Evolutionary conservation across 2,797 vertebrate genomes (phyloP), one percentile per base, ranked within the genome.

Genomic region (Acestrorhynchus altus): DNA sequence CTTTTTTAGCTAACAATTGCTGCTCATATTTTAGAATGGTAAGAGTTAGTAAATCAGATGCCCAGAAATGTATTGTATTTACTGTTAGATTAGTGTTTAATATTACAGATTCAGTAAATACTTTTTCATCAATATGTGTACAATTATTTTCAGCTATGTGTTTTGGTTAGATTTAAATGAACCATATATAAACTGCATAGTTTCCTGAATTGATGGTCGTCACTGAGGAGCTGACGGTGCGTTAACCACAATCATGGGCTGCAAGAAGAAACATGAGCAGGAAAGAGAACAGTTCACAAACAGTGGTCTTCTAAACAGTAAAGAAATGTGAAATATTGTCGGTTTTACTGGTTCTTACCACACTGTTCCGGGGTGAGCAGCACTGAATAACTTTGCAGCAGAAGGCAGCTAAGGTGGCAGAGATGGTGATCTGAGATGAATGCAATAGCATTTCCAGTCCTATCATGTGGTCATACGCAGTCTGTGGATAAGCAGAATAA

Each of bases 171-270:
- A 15, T 44, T 44, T 39, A 44, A 39, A 54, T 67, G 35, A 40
- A 57, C 13, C 8, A 10, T 39, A 13, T 52, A 51, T 35, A 9
- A n/a, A 56, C 3, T 12, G 18, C 8, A 31, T 11, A 8, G 22
- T 52, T 39, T 40, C 18, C 46, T 8, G 39, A 40, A 44, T 20
- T 9, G 42, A 9, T 20, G 13, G 57, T 40, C 8, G 4, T 88
- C 69, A 83, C 40, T 83, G 72, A 18, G 85, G 78, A 49, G 40
- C 39, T 0, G 81, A 59, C 0, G 82, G 81, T 3, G 78, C 60
- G 7, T 89, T 90, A 0, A 93, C 59, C 0, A 80, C 90, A 83
- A 94, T 90, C 83, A 93, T 89, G 0, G 92, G 88, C 93, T 94
- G 84, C 76, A 80, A 76, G 31, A 63, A 51, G 73, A 60, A 78